phyloP scores from a whole-genome alignment of 2,113 vertebrate genomes.

The Pionites leucogaster region DNA sequence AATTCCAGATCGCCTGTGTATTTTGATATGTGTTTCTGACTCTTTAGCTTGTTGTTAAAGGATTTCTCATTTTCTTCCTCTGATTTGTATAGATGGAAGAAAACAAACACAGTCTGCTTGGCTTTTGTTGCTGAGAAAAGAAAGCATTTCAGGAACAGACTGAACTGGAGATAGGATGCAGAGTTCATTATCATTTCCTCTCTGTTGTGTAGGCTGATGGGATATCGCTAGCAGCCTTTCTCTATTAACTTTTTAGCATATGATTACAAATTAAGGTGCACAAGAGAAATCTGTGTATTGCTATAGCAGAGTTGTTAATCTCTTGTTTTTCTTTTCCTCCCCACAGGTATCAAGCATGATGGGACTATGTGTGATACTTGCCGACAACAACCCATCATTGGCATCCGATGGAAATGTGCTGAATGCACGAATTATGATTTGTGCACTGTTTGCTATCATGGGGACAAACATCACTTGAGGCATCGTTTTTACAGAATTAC shows the following conservation, averaged over 20 bases:
- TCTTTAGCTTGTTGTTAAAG: not conserved
- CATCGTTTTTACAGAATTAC: slow-evolving; percentile 99
- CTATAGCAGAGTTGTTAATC: not conserved
- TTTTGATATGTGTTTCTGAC: not conserved
- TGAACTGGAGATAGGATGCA: not conserved
- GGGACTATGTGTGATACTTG: slow-evolving; percentile 99
- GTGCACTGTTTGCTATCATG: slow-evolving; percentile 98
- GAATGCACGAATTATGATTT: slow-evolving; percentile 99
- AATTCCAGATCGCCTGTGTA: not conserved
- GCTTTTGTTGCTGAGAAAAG: not conserved
- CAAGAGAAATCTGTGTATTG: not conserved
- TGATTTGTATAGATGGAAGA: not conserved
- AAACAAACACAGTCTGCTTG: not conserved
- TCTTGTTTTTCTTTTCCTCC: not conserved
- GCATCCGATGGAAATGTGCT: slow-evolving; percentile 98
- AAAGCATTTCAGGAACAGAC: not conserved
- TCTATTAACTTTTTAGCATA: not conserved
- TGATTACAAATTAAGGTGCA: not conserved
- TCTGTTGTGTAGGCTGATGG: not conserved
- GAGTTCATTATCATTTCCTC: not conserved
- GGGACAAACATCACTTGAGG: slow-evolving; percentile 97
- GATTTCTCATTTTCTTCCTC: not conserved
- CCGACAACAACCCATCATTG: slow-evolving; percentile 97
- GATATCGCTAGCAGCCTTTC: not conserved
- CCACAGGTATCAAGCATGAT: slow-evolving; percentile 95